A percentile compares a stretch with the other conserved stretches of the same genome.
phyloP scores from a whole-genome alignment of 2,797 vertebrate species.

The Podargus strigoides region DNA sequence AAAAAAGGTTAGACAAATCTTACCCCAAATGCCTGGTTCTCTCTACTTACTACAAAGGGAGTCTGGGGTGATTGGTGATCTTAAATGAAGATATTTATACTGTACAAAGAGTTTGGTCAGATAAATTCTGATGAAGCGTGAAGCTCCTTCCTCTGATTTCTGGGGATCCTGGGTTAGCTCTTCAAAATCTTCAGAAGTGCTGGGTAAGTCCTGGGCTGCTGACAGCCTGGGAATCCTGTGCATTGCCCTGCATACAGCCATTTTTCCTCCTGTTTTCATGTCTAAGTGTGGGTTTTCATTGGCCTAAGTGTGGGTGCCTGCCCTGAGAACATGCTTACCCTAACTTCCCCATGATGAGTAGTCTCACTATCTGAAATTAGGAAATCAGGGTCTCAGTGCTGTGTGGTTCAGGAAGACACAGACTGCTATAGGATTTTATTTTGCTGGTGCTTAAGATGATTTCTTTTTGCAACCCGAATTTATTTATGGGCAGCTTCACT shows the following conservation, averaged over 20 bases:
- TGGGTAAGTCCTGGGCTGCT: background rate
- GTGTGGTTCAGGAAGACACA: background rate
- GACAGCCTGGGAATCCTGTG: background rate
- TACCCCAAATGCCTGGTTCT: background rate
- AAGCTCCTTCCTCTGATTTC: background rate
- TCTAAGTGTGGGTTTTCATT: background rate
- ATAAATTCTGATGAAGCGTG: background rate
- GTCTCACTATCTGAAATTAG: background rate
- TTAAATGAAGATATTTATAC: background rate
- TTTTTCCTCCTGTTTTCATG: background rate
- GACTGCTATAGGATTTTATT: background rate
- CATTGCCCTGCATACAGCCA: background rate
- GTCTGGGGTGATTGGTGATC: background rate
- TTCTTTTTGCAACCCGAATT: background rate
- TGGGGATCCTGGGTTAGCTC: background rate
- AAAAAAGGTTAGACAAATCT: background rate
- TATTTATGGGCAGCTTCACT: background rate
- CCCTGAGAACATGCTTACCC: accelerated
- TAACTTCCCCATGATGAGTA: background rate
- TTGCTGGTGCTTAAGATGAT: background rate
- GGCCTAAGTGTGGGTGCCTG: background rate
- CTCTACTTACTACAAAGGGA: background rate
- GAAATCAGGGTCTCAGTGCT: background rate
- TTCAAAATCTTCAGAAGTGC: background rate
- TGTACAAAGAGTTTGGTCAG: background rate